A percentile compares a stretch with the other conserved stretches of the same genome.
phyloP scores from a whole-genome alignment of 2,888 invertebrate species.

The Auanema sp. region DNA sequence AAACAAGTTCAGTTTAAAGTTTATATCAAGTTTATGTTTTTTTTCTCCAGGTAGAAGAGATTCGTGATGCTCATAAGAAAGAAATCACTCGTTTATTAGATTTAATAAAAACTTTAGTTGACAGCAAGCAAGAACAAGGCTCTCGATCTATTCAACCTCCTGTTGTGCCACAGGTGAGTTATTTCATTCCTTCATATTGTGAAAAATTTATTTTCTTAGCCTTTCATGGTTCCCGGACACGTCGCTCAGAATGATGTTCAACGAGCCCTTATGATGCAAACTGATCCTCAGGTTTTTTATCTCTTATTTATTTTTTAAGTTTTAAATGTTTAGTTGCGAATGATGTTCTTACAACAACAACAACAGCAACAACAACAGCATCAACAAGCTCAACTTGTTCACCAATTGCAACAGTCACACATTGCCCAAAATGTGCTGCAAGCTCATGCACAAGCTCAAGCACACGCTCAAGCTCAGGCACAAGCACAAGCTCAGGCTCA shows the following conservation, averaged over 20 bases:
- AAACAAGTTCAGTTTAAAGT: conserved; percentile 4
- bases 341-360: conserved; percentile 16
- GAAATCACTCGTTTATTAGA: conserved; percentile 36
- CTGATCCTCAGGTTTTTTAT: background rate
- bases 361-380: conserved; percentile 17
- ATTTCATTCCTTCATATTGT: background rate
- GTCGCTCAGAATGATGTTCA: background rate
- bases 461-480: conserved; percentile 7
- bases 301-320: no score
- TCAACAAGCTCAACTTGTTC: conserved; percentile 1
- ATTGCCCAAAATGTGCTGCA: conserved; percentile 2
- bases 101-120: conserved; percentile 27
- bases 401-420: conserved; percentile 13
- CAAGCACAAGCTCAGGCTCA: conserved; percentile 13
- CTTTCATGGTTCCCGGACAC: background rate
- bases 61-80: conserved; percentile 22
- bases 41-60: background rate
- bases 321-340: no score
- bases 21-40: no score
- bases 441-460: conserved; percentile 16
- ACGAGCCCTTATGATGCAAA: conserved; percentile 1
- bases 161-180: conserved; percentile 13
- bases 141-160: conserved; percentile 9
- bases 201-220: background rate
- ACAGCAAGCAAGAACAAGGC: conserved; percentile 11